Base-by-base conservation (phyloP, 2,113 vertebrate genomes). In the Diphyllodes magnificus region DNA sequence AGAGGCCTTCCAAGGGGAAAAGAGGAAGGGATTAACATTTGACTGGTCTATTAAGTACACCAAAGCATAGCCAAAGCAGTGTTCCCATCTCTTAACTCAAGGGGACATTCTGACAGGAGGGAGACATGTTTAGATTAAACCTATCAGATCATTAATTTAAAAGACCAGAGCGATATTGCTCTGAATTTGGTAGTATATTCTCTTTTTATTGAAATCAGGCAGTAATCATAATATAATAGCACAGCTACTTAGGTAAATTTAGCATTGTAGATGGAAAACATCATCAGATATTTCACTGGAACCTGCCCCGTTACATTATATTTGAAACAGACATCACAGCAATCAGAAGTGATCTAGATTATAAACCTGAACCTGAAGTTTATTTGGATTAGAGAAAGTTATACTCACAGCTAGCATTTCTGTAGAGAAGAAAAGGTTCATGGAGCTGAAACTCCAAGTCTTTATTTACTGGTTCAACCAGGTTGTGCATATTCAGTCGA, bases 381-480 rank as follows among this genome's bases (percentile, higher is more conserved):
- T 33, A 35, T 11, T 83, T 5, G 15, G 50, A 78, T 78, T 81
- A 68, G 51, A 78, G 33, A 7, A 81, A 93, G 51, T 82, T 51
- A 95, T 98, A 98, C 98, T 98, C 86, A 98, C 98, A 95, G 92
- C 97, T 99, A 92, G 99, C 98, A 89, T 99, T 99, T 96, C 99
- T 98, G 96, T 99, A 99, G 37, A 99, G 99, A 91, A 99, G 98
- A 96, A 99, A 99, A 11, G 99, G 99, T 92, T 99, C 99, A 54
- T 99, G 99, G 50, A 99, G 98, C 94, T 99, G 99, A 97, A 99
- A 99, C 93, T 99, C 99, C 92, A 99, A 94, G 93, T 99, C 99
- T 97, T 99, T 99, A 97, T 99, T 99, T 92, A 99, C 99, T 11
- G 99, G 99, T 93, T 99, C 99, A 95, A 99, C 99, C 40, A 99